Conservation (phyloP, 2,113 vertebrate genomes). For the Baryphthengus martii region DNA sequence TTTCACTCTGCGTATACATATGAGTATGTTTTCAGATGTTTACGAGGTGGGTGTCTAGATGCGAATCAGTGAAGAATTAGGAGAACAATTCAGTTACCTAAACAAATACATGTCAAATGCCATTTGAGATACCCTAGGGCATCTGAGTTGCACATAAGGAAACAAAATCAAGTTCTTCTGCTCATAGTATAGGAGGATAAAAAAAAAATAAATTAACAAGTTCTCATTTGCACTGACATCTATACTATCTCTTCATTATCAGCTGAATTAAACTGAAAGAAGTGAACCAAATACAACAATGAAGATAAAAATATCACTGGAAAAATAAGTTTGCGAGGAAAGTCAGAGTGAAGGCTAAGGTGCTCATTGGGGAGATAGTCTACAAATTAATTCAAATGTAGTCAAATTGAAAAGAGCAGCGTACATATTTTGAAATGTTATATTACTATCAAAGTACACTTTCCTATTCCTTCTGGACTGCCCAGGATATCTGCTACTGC, state of each 20-base stretch:
- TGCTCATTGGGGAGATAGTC: not conserved
- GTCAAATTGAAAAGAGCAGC: not conserved
- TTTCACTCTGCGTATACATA: not conserved
- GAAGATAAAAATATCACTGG: not conserved
- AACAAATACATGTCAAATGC: not conserved
- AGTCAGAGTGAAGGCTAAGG: not conserved
- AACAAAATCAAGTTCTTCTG: not conserved
- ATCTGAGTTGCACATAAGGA: not conserved
- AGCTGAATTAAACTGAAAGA: not conserved
- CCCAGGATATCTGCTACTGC: not conserved
- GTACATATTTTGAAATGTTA: conserved; percentile 23
- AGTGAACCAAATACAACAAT: not conserved
- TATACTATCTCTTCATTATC: not conserved
- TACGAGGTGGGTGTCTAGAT: not conserved
- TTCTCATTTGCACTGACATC: not conserved
- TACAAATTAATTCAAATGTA: conserved; percentile 40
- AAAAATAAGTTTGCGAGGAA: conserved; percentile 13
- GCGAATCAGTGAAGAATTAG: not conserved
- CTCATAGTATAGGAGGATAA: not conserved
- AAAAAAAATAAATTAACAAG: not conserved
- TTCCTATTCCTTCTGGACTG: not conserved
- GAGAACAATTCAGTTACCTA: not conserved
- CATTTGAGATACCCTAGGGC: not conserved
- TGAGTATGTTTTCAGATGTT: not conserved
- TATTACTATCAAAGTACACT: not conserved